A percentile compares a stretch with the other conserved stretches of the same genome.
phyloP scores from a whole-genome alignment of 1,140 invertebrate genomes.

The Mactra quadrangularis region DNA sequence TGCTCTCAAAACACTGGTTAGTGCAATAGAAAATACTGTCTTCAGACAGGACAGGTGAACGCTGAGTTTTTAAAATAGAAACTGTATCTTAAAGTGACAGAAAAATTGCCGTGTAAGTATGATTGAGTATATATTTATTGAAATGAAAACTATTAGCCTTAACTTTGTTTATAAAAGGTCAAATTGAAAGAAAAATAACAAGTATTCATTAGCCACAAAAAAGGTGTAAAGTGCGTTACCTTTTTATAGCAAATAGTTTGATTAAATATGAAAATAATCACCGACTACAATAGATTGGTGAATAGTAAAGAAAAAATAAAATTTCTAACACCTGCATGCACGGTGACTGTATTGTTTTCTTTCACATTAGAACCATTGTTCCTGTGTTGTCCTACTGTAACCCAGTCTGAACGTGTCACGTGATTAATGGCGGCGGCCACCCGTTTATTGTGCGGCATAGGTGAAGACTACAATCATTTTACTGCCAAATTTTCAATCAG shows the following conservation, averaged over 20 bases:
- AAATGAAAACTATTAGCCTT: too few species aligned
- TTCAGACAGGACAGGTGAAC: too few species aligned
- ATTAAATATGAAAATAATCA: slow-evolving; percentile 36
- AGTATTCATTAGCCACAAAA: too few species aligned
- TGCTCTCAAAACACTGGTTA: too few species aligned
- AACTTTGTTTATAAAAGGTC: too few species aligned
- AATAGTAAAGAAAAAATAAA: slow-evolving; percentile 9
- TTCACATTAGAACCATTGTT: slow-evolving; percentile 47
- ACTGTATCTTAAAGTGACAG: too few species aligned
- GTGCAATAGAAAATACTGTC: too few species aligned
- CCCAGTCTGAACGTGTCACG: slow-evolving; percentile 35
- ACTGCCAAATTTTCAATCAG: slow-evolving; percentile 33
- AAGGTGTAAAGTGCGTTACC: too few species aligned
- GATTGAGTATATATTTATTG: too few species aligned
- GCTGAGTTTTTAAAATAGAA: too few species aligned
- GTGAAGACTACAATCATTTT: slow-evolving; percentile 24
- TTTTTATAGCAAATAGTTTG: background rate
- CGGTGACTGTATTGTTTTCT: slow-evolving; percentile 34
- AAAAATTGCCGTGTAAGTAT: too few species aligned
- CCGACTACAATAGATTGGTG: slow-evolving; percentile 15
- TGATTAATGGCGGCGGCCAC: slow-evolving; percentile 36
- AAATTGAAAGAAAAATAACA: too few species aligned
- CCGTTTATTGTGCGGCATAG: slow-evolving; percentile 37
- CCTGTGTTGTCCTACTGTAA: slow-evolving; percentile 5
- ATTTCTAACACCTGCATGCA: slow-evolving; percentile 47